Evolutionary conservation across 1,140 invertebrate genomes (phyloP), one percentile per base, ranked within the genome.

Genomic region (Pectinophora gossypiella): DNA sequence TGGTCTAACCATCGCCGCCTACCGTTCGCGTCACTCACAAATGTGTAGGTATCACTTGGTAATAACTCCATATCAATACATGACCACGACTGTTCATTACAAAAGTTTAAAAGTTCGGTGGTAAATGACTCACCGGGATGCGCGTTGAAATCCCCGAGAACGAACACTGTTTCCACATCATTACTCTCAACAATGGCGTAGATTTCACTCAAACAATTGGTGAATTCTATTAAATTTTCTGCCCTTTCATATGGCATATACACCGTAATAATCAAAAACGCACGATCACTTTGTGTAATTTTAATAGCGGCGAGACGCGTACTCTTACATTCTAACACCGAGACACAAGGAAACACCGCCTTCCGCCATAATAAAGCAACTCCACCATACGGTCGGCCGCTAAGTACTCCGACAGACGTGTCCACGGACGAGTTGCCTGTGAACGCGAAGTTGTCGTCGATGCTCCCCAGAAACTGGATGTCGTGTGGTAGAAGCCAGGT

Each of bases 211-310:
- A n/a, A n/a, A n/a, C n/a, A n/a, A n/a, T n/a, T n/a, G n/a, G n/a
- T n/a, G n/a, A n/a, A n/a, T n/a, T n/a, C n/a, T n/a, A n/a, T n/a
- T n/a, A n/a, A n/a, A n/a, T n/a, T n/a, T n/a, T n/a, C n/a, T n/a
- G n/a, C n/a, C n/a, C n/a, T n/a, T n/a, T 56, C 63, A 45, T 51
- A 66, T 12, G 43, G 43, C 43, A 45, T 45, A n/a, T 45, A 45
- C 18, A 45, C 19, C 2, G 43, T 32, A 48, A 48, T 13, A 7
- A 48, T 19, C 19, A 48, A 27, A 4, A 48, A 9, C 3, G 22
- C 13, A 13, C 46, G 16, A 5, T 27, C 27, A 18, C 27, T 19
- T 13, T 18, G 27, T 1, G 18, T 35, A 1, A 48, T 16, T 19
- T 32, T 48, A 16, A 48, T 48, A 6, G 22, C 46, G 6, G 18